Percentiles rank a stretch among this genome's conserved stretches.
Evolutionary conservation across 2,113 vertebrate genomes (phyloP).

Genomic region (Prionailurus bengalensis): DNA sequence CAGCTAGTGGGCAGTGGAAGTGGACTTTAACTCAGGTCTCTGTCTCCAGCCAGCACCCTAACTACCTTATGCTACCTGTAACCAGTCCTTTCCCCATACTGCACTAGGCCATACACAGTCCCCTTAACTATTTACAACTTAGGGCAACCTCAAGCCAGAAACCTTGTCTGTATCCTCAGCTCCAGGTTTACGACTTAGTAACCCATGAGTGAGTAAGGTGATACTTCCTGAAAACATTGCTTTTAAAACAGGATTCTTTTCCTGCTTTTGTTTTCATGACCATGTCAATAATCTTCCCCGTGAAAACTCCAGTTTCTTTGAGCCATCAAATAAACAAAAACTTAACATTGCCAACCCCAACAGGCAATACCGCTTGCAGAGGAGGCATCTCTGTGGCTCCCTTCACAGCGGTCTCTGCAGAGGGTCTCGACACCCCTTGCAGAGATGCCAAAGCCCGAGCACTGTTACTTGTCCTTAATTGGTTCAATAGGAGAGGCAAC

Average conservation of each 20-base stretch:
- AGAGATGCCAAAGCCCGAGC: not conserved
- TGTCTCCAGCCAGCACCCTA: not conserved
- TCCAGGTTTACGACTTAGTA: not conserved
- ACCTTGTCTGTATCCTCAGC: not conserved
- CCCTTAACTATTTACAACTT: not conserved
- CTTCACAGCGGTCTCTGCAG: not conserved
- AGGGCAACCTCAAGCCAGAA: not conserved
- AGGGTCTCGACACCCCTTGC: fast-evolving
- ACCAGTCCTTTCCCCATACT: not conserved
- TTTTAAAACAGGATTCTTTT: not conserved
- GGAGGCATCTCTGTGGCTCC: fast-evolving
- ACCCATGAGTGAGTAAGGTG: not conserved
- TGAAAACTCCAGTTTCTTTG: not conserved
- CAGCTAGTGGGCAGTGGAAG: not conserved
- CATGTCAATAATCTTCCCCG: not conserved
- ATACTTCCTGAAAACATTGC: not conserved
- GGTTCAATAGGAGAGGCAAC: not conserved
- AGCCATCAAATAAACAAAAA: not conserved
- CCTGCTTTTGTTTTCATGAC: slow-evolving; percentile 15
- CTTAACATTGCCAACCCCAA: not conserved
- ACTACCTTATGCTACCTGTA: no score
- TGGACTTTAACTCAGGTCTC: not conserved
- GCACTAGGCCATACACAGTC: not conserved
- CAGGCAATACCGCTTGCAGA: not conserved
- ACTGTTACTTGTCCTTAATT: not conserved